Conservation (phyloP, 2,113 vertebrate species). For the Pachyramphus minor region DNA sequence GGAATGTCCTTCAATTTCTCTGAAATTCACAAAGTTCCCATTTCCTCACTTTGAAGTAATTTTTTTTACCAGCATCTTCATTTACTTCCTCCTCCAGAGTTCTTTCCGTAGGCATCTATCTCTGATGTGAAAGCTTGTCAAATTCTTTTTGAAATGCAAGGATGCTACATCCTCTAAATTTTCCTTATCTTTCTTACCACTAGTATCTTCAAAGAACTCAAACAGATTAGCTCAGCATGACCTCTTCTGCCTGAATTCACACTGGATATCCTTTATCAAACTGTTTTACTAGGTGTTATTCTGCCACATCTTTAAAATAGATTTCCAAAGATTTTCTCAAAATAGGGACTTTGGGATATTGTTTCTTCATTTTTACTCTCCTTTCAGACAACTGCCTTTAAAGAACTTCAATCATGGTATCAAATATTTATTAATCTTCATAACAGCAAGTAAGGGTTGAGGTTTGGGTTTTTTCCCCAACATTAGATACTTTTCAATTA, state of each 20-base stretch:
- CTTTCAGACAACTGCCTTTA: neutral
- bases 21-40: neutral
- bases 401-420: neutral
- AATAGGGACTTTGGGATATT: neutral
- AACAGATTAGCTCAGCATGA: slow-evolving; percentile 57
- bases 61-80: neutral
- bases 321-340: neutral
- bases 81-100: neutral
- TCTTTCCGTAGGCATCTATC: neutral
- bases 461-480: neutral
- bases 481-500: neutral
- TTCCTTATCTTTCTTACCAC: slow-evolving; percentile 49
- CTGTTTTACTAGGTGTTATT: slow-evolving; percentile 26
- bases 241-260: slow-evolving; percentile 45
- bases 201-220: slow-evolving; percentile 54
- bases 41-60: neutral
- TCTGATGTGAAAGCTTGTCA: slow-evolving; percentile 26
- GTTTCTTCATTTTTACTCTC: neutral
- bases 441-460: neutral
- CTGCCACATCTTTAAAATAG: neutral
- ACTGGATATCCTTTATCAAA: slow-evolving; percentile 53
- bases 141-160: slow-evolving; percentile 45
- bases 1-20: neutral
- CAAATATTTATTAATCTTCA: neutral
- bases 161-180: slow-evolving; percentile 33